Evolutionary conservation across 2,888 invertebrate genomes (phyloP), one percentile per base, ranked within the genome.

Genomic region (Beris chalybata): DNA sequence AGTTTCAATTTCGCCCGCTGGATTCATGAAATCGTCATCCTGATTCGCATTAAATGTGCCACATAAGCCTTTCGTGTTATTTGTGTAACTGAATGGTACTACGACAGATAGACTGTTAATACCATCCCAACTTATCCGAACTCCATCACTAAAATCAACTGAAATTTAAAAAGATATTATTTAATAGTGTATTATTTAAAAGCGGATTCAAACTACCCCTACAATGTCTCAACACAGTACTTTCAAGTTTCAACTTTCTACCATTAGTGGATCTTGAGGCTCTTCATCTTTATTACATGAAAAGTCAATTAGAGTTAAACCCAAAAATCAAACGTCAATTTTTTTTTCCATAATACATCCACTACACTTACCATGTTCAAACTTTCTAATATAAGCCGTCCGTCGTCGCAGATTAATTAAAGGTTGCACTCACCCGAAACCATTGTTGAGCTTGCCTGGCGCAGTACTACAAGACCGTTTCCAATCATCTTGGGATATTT

Each of bases 41-140:
- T 93, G 92, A 77, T 93, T 93, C 29, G 87, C 83, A 74, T 92
- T 93, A 78, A 94, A 96, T 0, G 95, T 95, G 4, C 96, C 96
- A 75, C 96, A 96, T 1, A 96, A 85, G 70, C 96, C 96, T 82
- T 88, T 83, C 0, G 90, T 90, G 74, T 87, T 83, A 69, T 85
- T 89, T 70, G 86, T 84, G 74, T 89, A 89, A 31, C 83, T 81
- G 0, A 91, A 84, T 0, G 91, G 91, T 0, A 91, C 89, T 74
- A 93, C 91, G 11, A 96, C 85, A 73, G 93, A 93, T 0, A 90
- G 89, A 32, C 93, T 84, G 0, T 92, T 91, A 63, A 88, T 85
- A 29, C 94, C 93, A 76, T 96, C 95, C 95, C 95, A 96, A 89
- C 92, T 91, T 5, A 96, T 77, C 71, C 89, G 87, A 4, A 92